Evolutionary conservation across 2,113 vertebrate species (phyloP).

Genomic region (Mus spicilegus): DNA sequence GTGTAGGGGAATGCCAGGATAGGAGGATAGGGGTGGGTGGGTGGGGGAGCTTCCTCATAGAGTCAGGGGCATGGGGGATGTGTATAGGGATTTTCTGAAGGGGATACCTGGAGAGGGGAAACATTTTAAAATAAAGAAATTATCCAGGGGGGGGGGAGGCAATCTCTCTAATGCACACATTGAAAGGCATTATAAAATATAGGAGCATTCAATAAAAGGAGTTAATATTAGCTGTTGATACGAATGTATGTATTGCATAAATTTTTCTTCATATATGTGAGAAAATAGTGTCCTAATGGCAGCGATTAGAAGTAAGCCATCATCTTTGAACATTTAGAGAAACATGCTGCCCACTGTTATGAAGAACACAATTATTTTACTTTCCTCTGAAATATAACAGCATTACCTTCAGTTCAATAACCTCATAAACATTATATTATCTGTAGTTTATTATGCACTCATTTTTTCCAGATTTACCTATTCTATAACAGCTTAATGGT

Average conservation of each 20-base stretch:
- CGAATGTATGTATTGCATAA: background rate
- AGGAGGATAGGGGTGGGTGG: no score
- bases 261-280: background rate
- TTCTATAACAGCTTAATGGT: background rate
- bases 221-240: rapidly evolving
- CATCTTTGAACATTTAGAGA: background rate
- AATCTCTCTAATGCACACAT: background rate
- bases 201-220: background rate
- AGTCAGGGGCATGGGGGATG: no score
- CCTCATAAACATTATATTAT: background rate
- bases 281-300: background rate
- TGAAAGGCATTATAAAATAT: background rate
- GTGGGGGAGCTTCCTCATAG: no score
- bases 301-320: background rate
- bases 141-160: no score
- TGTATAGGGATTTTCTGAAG: no score
- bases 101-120: no score
- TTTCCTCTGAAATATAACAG: background rate
- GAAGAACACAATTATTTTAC: background rate
- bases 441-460: background rate
- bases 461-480: background rate
- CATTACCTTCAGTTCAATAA: background rate
- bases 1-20: no score
- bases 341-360: background rate
- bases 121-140: no score